phyloP scores from a whole-genome alignment of 2,797 vertebrate species.

The Saxicola maurus region DNA sequence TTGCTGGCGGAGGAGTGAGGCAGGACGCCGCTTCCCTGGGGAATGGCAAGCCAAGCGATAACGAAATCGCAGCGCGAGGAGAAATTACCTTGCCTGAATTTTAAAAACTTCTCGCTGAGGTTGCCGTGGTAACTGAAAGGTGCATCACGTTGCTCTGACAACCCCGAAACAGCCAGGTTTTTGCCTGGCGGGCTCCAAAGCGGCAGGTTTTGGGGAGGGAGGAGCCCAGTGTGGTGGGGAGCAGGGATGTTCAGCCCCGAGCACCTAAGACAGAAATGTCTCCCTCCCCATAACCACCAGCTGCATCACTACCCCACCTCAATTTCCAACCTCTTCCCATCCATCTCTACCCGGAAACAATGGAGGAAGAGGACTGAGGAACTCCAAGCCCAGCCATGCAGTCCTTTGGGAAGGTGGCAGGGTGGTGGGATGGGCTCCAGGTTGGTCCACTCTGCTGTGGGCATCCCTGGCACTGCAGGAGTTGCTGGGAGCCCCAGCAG shows the following conservation, averaged over 20 bases:
- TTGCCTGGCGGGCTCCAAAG: slow-evolving; percentile 50
- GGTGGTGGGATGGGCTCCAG: background rate
- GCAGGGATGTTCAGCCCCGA: background rate
- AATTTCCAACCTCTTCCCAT: background rate
- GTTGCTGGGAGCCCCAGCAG: background rate
- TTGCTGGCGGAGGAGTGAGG: slow-evolving; percentile 22
- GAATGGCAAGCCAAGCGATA: slow-evolving; percentile 36
- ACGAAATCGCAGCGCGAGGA: slow-evolving; percentile 48
- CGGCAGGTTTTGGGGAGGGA: slow-evolving; percentile 10
- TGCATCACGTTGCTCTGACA: slow-evolving; percentile 79
- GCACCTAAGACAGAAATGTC: background rate
- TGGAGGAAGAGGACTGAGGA: background rate
- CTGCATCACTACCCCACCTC: background rate
- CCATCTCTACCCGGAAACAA: background rate
- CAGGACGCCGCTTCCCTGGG: background rate
- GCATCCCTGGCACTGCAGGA: background rate
- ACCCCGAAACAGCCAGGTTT: slow-evolving; percentile 74
- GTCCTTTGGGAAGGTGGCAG: background rate
- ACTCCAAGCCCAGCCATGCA: rapidly evolving
- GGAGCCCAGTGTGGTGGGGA: background rate
- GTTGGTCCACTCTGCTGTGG: background rate
- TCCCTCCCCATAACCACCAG: background rate
- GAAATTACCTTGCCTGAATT: slow-evolving; percentile 80
- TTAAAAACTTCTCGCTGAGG: slow-evolving; percentile 72
- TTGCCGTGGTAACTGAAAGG: slow-evolving; percentile 81